Conservation (phyloP, 2,888 invertebrate species). For the Boloria selene region DNA sequence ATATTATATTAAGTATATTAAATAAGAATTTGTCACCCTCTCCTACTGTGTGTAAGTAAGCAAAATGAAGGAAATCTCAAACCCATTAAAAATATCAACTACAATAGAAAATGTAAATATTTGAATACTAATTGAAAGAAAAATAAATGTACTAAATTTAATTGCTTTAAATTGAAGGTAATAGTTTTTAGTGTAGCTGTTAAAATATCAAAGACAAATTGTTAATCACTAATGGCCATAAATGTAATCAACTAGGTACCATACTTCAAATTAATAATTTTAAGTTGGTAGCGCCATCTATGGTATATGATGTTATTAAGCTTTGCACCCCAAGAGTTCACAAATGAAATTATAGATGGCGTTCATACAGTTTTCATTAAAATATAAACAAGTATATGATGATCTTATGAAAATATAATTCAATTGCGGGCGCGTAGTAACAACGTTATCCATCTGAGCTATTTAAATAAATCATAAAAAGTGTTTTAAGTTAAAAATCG, state of each 20-base stretch:
- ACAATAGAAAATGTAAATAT: too few species aligned
- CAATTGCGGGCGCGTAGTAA: too few species aligned
- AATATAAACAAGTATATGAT: neutral
- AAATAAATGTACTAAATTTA: neutral
- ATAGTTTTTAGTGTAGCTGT: neutral
- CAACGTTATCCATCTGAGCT: too few species aligned
- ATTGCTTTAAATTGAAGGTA: neutral
- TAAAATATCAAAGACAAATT: neutral
- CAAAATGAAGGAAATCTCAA: too few species aligned
- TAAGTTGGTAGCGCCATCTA: slow-evolving; percentile 46
- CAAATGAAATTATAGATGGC: slow-evolving; percentile 19
- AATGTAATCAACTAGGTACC: neutral
- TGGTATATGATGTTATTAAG: neutral
- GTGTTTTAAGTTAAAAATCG: too few species aligned
- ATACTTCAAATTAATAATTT: neutral
- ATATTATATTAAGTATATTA: too few species aligned
- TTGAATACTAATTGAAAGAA: too few species aligned
- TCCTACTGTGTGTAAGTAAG: too few species aligned
- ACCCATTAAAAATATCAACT: too few species aligned
- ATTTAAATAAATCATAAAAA: too few species aligned
- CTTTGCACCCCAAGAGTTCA: slow-evolving; percentile 10
- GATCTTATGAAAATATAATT: neutral
- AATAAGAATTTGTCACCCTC: too few species aligned
- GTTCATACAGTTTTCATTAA: neutral
- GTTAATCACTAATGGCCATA: too few species aligned